Evolutionary conservation across 2,797 vertebrate species (phyloP).

Genomic region (Lithobates pipiens): DNA sequence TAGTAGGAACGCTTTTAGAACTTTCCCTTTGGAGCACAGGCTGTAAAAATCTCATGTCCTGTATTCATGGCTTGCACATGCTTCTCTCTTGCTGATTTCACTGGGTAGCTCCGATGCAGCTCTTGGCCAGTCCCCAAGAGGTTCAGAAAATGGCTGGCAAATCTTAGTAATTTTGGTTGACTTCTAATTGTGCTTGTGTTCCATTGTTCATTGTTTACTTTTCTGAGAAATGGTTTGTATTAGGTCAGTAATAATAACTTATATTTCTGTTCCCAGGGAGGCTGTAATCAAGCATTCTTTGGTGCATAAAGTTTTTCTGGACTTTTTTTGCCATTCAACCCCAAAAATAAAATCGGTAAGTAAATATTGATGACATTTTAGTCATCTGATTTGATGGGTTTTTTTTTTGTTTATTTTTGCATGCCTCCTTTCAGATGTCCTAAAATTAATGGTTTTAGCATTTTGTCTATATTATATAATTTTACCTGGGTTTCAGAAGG

Average conservation of each 20-base stretch:
- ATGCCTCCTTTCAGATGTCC: not conserved
- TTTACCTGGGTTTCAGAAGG: not conserved
- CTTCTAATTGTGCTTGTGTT: too few species aligned
- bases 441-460: not conserved
- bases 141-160: too few species aligned
- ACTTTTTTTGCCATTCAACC: conserved; percentile 85
- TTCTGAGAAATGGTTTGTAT: not conserved
- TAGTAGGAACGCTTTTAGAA: too few species aligned
- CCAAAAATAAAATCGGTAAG: conserved; percentile 89
- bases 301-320: conserved; percentile 97
- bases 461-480: not conserved
- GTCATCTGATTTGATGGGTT: not conserved
- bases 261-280: conserved; percentile 79
- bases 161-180: too few species aligned
- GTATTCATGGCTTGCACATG: too few species aligned
- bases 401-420: not conserved
- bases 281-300: conserved; percentile 94
- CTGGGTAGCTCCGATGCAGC: too few species aligned
- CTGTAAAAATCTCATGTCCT: too few species aligned
- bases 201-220: too few species aligned
- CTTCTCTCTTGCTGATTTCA: too few species aligned
- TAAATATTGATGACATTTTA: conserved; percentile 28
- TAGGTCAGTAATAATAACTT: not conserved
- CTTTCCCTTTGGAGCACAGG: too few species aligned
- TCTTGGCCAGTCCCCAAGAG: too few species aligned